These are phyloP conservation scores for Salpingus planirostris DNA, from an alignment of 2,888 invertebrate species.

Conservation along the genomic window DNA sequence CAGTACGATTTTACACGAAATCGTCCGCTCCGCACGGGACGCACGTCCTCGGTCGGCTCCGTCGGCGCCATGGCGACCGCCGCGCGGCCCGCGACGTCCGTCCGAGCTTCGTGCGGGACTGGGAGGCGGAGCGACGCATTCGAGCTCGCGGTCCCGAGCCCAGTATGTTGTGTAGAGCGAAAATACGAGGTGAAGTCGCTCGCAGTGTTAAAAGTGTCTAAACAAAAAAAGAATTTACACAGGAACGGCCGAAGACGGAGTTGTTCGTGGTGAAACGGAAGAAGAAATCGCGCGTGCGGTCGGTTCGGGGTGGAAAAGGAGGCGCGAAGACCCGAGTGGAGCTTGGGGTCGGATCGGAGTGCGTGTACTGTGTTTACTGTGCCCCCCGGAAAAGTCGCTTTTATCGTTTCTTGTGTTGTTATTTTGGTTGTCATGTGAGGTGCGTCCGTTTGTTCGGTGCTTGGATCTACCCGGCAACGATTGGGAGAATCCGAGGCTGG, in stretches of 20 bases:
- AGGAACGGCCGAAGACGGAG: too few relatives aligned
- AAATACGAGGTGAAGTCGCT: slow-evolving; percentile 35
- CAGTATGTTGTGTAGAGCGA: slow-evolving; percentile 37
- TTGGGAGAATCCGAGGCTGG: too few relatives aligned
- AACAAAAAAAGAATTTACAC: slow-evolving; percentile 8
- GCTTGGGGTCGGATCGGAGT: too few relatives aligned
- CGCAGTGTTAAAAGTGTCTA: slow-evolving; percentile 24
- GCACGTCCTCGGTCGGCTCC: slow-evolving; percentile 22
- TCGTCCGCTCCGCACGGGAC: slow-evolving; percentile 25
- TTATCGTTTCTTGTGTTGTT: too few relatives aligned
- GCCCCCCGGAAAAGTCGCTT: too few relatives aligned
- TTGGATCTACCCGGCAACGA: too few relatives aligned
- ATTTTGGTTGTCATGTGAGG: too few relatives aligned
- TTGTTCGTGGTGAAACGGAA: too few relatives aligned
- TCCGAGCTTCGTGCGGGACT: slow-evolving; percentile 26
- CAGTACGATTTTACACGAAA: slow-evolving; percentile 38
- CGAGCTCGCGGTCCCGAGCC: slow-evolving; percentile 29
- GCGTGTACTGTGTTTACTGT: too few relatives aligned
- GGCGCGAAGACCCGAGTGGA: too few relatives aligned
- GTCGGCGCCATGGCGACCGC: slow-evolving; percentile 17
- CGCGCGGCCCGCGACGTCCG: slow-evolving; percentile 15
- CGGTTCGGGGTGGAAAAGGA: background rate
- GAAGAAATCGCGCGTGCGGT: background rate
- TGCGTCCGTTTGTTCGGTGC: too few relatives aligned
- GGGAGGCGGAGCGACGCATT: slow-evolving; percentile 31